phyloP scores from a whole-genome alignment of 2,888 invertebrate species.

The Drosophila kokeensis region DNA sequence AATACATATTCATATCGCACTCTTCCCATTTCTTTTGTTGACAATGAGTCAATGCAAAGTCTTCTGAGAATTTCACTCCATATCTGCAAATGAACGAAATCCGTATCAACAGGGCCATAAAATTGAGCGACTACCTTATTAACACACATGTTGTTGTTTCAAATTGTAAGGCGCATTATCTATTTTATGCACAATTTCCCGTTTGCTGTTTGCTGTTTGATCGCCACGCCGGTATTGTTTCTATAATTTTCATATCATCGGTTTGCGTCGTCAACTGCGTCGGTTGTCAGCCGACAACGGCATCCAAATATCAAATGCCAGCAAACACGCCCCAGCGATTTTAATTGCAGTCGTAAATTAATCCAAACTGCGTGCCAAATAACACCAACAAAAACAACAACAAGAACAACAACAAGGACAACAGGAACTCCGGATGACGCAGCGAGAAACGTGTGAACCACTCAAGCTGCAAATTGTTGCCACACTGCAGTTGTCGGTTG shows the following conservation, averaged over 20 bases:
- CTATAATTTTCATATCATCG: slow-evolving; percentile 24
- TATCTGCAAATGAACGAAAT: slow-evolving; percentile 31
- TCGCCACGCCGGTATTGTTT: slow-evolving; percentile 26
- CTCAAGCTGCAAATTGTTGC: slow-evolving; percentile 63
- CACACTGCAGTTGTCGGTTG: slow-evolving; percentile 62
- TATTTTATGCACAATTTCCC: slow-evolving; percentile 78
- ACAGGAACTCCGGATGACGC: slow-evolving; percentile 34
- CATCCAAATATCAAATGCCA: slow-evolving; percentile 36
- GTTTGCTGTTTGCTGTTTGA: slow-evolving; percentile 65
- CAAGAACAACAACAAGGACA: slow-evolving; percentile 13
- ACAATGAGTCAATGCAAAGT: slow-evolving; percentile 19
- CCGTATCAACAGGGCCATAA: slow-evolving; percentile 56
- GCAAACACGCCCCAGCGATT: slow-evolving; percentile 59
- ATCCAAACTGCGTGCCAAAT: slow-evolving; percentile 76
- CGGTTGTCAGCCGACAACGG: slow-evolving; percentile 38
- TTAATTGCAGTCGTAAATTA: slow-evolving; percentile 84
- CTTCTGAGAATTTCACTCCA: slow-evolving; percentile 48
- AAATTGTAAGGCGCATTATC: slow-evolving; percentile 68
- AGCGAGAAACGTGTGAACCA: slow-evolving; percentile 68
- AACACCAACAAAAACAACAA: slow-evolving; percentile 42
- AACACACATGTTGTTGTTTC: slow-evolving; percentile 44
- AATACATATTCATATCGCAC: not conserved
- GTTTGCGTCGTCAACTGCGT: slow-evolving; percentile 34
- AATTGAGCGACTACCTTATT: slow-evolving; percentile 65
- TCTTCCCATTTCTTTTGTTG: not conserved